A percentile compares a stretch with the other conserved stretches of the same genome.
phyloP scores from a whole-genome alignment of 2,113 vertebrate species.

The Albula glossodonta region DNA sequence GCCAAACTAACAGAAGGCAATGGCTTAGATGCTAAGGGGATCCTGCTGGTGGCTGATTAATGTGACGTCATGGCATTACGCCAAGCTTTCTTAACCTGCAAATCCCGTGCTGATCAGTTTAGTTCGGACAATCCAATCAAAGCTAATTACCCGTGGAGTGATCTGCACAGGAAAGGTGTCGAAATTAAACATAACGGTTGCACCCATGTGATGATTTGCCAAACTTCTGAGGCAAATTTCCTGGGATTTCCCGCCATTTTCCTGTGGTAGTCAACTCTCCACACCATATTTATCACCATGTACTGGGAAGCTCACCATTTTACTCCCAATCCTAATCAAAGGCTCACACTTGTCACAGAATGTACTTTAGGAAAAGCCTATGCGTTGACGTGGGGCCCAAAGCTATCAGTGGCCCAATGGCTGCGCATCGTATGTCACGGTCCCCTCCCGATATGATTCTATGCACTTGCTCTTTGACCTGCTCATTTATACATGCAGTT shows the following conservation, averaged over 20 bases:
- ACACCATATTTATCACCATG: too few species aligned
- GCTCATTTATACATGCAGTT: not conserved
- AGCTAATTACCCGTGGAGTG: conserved; percentile 36
- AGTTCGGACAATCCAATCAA: conserved; percentile 61
- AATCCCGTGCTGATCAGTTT: conserved; percentile 80
- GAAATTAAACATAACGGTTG: not conserved
- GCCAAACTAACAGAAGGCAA: conserved; percentile 71
- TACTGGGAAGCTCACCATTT: too few species aligned
- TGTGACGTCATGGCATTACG: conserved; percentile 88
- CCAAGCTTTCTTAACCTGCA: conserved; percentile 84
- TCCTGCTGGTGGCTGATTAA: conserved; percentile 85
- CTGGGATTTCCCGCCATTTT: not conserved
- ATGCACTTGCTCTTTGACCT: not conserved
- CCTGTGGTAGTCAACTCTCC: too few species aligned
- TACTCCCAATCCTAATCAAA: not conserved
- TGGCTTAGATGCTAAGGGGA: conserved; percentile 85
- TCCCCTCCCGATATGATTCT: not conserved
- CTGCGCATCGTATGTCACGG: not conserved
- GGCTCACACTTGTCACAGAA: not conserved
- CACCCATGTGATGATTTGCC: not conserved
- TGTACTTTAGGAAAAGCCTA: not conserved
- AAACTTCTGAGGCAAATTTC: not conserved
- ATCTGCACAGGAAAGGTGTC: conserved; percentile 30
- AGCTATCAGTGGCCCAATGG: not conserved
- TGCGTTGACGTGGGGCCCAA: not conserved